These are phyloP conservation scores for Electrona antarctica DNA, from an alignment of 2,113 vertebrate species.

Conservation along the genomic window DNA sequence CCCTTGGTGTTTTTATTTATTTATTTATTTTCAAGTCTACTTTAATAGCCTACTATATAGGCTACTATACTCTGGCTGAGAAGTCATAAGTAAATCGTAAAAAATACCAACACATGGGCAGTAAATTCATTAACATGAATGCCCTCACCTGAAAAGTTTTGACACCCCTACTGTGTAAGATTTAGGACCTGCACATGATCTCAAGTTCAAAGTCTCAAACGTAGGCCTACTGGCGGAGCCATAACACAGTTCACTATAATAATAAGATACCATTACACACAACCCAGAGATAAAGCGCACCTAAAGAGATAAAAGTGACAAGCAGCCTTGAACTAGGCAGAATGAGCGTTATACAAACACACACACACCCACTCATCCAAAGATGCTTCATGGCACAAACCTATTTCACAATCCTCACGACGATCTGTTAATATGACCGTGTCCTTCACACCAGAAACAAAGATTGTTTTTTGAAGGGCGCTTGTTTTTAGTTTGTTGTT, in stretches of 20 bases:
- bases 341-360: neutral
- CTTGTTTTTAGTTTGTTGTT: no score
- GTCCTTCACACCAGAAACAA: no score
- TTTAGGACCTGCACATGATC: slow-evolving; percentile 10
- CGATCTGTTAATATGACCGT: no score
- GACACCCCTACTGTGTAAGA: slow-evolving; percentile 3
- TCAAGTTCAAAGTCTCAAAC: slow-evolving; percentile 39
- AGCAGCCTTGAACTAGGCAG: slow-evolving; percentile 33
- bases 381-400: neutral
- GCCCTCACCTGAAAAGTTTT: neutral
- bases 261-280: slow-evolving; percentile 17
- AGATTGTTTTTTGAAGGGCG: no score
- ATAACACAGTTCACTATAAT: slow-evolving; percentile 16
- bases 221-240: neutral
- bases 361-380: neutral
- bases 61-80: no score
- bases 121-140: slow-evolving; percentile 6
- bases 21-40: no score
- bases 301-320: slow-evolving; percentile 23
- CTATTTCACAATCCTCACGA: neutral
- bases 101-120: neutral
- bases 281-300: slow-evolving; percentile 33
- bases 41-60: no score
- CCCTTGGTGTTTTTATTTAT: no score
- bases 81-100: neutral